These are phyloP conservation scores for Listronotus oregonensis DNA, from an alignment of 1,140 invertebrate genomes.

Conservation along the genomic window DNA sequence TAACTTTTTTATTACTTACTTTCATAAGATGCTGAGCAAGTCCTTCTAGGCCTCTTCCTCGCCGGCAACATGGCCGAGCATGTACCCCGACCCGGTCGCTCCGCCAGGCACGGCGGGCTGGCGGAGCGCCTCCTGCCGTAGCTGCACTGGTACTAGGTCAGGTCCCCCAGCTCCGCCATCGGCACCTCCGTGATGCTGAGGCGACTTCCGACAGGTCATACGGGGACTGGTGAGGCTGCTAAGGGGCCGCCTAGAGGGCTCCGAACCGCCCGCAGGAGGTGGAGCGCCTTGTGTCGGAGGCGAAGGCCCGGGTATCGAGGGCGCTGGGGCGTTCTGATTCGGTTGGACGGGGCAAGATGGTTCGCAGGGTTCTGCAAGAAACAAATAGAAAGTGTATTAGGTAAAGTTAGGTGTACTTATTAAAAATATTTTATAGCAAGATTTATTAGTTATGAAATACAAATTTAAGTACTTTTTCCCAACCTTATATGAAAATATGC, in stretches of 20 bases:
- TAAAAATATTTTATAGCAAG: no score
- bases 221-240: slow-evolving; percentile 75
- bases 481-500: no score
- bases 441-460: no score
- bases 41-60: slow-evolving; percentile 75
- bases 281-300: slow-evolving; percentile 46
- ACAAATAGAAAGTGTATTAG: slow-evolving; percentile 16
- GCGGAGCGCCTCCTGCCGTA: slow-evolving; percentile 51
- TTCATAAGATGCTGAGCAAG: slow-evolving; percentile 65
- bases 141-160: slow-evolving; percentile 51
- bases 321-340: slow-evolving; percentile 68
- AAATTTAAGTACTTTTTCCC: no score
- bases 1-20: slow-evolving; percentile 60
- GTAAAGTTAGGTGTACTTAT: no score
- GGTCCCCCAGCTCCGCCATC: slow-evolving; percentile 36
- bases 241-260: slow-evolving; percentile 60
- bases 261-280: slow-evolving; percentile 47
- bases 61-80: slow-evolving; percentile 69
- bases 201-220: slow-evolving; percentile 86
- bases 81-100: slow-evolving; percentile 50
- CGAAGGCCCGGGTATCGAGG: slow-evolving; percentile 52
- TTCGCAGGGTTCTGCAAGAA: slow-evolving; percentile 74
- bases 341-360: slow-evolving; percentile 67
- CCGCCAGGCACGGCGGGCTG: slow-evolving; percentile 54
- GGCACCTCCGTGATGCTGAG: slow-evolving; percentile 64